A percentile compares a stretch with the other conserved stretches of the same genome.
phyloP scores from a whole-genome alignment of 2,113 vertebrate species.

The Merops nubicus region DNA sequence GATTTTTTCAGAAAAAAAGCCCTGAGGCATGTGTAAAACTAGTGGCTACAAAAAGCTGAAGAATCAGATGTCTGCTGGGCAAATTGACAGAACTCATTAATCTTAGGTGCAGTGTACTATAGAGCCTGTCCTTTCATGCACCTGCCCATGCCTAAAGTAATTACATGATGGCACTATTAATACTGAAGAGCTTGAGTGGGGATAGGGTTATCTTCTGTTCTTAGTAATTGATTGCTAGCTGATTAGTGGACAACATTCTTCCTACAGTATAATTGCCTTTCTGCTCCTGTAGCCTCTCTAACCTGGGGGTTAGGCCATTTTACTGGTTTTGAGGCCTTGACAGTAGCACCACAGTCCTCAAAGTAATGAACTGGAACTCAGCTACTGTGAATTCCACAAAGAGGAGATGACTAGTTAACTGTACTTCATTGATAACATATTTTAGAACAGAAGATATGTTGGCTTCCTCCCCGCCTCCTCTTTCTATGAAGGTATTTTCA shows the following conservation, averaged over 20 bases:
- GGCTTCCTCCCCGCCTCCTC: not conserved
- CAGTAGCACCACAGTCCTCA: conserved; percentile 61
- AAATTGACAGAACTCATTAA: conserved; percentile 89
- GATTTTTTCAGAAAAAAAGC: conserved; percentile 45
- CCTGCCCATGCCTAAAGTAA: conserved; percentile 84
- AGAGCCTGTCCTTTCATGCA: conserved; percentile 83
- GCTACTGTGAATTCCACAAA: conserved; percentile 66
- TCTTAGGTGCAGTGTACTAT: conserved; percentile 79
- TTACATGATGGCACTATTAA: conserved; percentile 87
- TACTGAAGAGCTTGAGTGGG: conserved; percentile 79
- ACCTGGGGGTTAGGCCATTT: conserved; percentile 72
- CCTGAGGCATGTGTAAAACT: conserved; percentile 75
- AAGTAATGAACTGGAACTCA: conserved; percentile 81
- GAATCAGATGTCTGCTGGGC: conserved; percentile 85
- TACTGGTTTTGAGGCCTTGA: conserved; percentile 69
- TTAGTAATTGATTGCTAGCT: conserved; percentile 86
- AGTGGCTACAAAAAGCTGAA: conserved; percentile 77
- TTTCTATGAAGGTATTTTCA: not conserved
- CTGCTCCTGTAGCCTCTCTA: conserved; percentile 74
- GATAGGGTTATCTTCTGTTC: conserved; percentile 83
- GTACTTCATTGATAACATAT: conserved; percentile 60
- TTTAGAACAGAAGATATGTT: conserved; percentile 41
- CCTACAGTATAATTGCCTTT: conserved; percentile 83
- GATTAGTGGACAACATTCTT: conserved; percentile 86
- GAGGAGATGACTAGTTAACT: conserved; percentile 73